Evolutionary conservation across 2,888 invertebrate genomes (phyloP).

Genomic region (Poecilobothrus nobilitatus): DNA sequence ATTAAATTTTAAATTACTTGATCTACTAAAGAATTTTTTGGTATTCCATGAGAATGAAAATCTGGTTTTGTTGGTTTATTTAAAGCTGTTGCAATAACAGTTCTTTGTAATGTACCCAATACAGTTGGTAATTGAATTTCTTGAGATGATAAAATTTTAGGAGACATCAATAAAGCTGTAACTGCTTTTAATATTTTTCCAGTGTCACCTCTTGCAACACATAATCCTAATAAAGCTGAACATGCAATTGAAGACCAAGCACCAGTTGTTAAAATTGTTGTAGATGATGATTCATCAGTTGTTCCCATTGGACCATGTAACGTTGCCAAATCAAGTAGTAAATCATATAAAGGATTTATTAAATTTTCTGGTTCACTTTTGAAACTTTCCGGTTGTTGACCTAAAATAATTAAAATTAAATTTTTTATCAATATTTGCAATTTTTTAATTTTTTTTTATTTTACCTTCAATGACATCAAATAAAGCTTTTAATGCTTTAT

Average conservation of each 20-base stretch:
- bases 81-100: constrained; percentile 78
- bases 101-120: constrained; percentile 74
- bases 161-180: constrained; percentile 79
- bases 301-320: constrained; percentile 49
- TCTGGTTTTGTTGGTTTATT: constrained; percentile 77
- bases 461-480: constrained; percentile 80
- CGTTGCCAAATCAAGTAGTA: constrained; percentile 74
- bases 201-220: constrained; percentile 88
- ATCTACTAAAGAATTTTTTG: constrained; percentile 62
- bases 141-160: constrained; percentile 66
- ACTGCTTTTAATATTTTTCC: constrained; percentile 81
- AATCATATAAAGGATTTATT: constrained; percentile 70
- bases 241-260: constrained; percentile 80
- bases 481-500: constrained; percentile 76
- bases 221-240: constrained; percentile 83
- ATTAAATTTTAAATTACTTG: constrained; percentile 36
- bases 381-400: constrained; percentile 43
- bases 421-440: neutral
- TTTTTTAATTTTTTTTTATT: no score
- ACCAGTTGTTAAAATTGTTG: constrained; percentile 43
- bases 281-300: constrained; percentile 44
- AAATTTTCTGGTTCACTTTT: constrained; percentile 47
- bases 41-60: constrained; percentile 84
- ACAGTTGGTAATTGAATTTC: constrained; percentile 79
- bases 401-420: constrained; percentile 20